Base-by-base conservation (phyloP, 2,888 invertebrate genomes). In the Linhomoeus sp. region DNA sequence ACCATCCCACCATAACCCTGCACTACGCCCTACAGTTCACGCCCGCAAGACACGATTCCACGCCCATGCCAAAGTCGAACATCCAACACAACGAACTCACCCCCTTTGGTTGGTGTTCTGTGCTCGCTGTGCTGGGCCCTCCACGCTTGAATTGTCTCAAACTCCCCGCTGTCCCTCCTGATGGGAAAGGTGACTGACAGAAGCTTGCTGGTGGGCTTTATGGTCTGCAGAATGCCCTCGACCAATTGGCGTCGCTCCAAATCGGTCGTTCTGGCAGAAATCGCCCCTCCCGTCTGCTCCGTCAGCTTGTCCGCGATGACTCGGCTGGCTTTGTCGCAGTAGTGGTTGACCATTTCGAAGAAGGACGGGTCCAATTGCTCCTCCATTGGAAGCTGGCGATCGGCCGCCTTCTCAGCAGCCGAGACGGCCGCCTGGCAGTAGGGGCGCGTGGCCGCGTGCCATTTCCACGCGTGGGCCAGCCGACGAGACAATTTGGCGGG, bases 291-390 rank as follows among this genome's bases (percentile, higher is more conserved):
- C 7, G 12, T 29, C 29, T 29, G 87, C 55, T 85, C 85, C 41
- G 86, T 81, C 45, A 94, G 73, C 66, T 85, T 80, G 58, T 86
- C 82, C 69, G 88, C 86, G 50, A 61, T 53, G 80, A 48, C 59
- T 20, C 51, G 46, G 23, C 58, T 56, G 52, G 90, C 92, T 58
- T 84, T 80, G 69, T 94, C 92, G 71, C 90, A 97, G 73, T 92
- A 97, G 67, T 84, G 88, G 67, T 94, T 92, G 52, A 97, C 94
- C 90, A 90, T 92, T 70, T 88, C 82, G 70, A 87, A 87, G 72
- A 88, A 90, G 57, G 78, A 77, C 1, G 88, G 88, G 67, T 83
- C 46, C 70, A 59, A 51, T 49, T 62, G 62, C 51, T 62, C 59
- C 41, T 59, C 59, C 61, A 62, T 62, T 29, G 62, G 62, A 53